Base-by-base conservation (phyloP, 1,140 invertebrate genomes). In the Drosophila funebris region DNA sequence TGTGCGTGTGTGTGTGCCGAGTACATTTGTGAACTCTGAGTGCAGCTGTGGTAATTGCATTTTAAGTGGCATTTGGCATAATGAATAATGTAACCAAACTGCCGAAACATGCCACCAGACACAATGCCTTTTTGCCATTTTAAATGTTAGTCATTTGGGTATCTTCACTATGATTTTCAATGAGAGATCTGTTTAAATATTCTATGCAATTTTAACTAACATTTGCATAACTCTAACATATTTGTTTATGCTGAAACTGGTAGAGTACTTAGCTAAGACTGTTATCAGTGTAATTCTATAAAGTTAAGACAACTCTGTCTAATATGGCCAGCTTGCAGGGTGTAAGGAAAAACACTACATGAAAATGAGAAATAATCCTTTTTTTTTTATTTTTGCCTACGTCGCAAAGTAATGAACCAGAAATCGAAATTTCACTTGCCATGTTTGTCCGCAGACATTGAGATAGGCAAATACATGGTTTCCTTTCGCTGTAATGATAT, bases 391-490 rank as follows among this genome's bases (percentile, higher is more conserved):
- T 44, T 11, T 22, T 44, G 43, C 37, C 50, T 27, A 50, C 53
- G 48, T 29, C 18, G 22, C 41, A 50, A 76, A 73, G 72, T 84
- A 84, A 84, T 84, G 81, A 79, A 66, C 50, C 81, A 66, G 68
- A 84, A 84, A 76, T 84, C 72, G 60, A 69, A 76, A 62, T 78
- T 69, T 43, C 54, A 75, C 60, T 75, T 68, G 48, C 74, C n/a
- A n/a, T 69, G 70, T 63, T 54, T 77, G 60, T 60, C 46, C 63
- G 37, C 54, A 50, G 58, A 57, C 52, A 39, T 33, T 58, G 27
- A 64, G 70, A 82, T 76, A 69, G 56, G 60, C 64, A 66, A 73
- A 69, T 69, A 62, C 48, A 31, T 18, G 6, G 6, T 27, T 29
- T 24, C 27, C 24, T 2, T 1, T 14, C 8, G 48, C 48, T 18